Evolutionary conservation across 2,797 vertebrate genomes (phyloP).

Genomic region (Mus minutoides): DNA sequence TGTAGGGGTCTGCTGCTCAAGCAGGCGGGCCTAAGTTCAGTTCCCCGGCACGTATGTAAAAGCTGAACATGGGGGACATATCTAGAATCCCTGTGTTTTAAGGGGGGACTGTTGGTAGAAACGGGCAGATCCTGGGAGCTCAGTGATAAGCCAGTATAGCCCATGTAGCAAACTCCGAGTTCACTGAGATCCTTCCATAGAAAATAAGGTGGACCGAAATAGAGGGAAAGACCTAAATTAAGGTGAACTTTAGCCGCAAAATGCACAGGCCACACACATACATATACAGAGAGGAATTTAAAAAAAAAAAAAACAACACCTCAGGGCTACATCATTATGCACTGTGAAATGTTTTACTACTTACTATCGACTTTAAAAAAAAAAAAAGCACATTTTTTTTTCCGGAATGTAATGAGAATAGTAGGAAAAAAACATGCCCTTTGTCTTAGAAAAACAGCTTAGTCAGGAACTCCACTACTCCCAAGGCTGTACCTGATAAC

Average conservation of each 20-base stretch:
- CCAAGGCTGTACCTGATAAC: conserved; percentile 9
- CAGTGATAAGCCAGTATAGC: not conserved
- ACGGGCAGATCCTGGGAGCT: not conserved
- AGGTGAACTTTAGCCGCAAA: not conserved
- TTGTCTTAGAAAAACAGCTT: not conserved
- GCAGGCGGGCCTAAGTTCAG: not conserved
- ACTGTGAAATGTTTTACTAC: conserved; percentile 44
- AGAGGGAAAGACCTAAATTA: not conserved
- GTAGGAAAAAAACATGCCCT: not conserved
- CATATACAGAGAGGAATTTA: not conserved
- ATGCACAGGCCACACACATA: not conserved
- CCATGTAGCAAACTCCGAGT: not conserved
- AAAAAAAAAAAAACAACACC: not conserved
- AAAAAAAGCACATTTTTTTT: conserved; percentile 18
- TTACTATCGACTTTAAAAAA: conserved; percentile 43
- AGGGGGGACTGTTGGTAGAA: not conserved
- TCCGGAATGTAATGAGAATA: not conserved
- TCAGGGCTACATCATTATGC: conserved; percentile 34
- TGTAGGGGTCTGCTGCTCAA: not conserved
- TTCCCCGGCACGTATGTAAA: not conserved
- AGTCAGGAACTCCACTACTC: not conserved
- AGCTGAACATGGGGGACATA: not conserved
- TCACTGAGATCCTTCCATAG: not conserved
- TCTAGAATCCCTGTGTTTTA: not conserved
- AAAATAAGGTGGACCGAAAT: not conserved